Conservation (phyloP, 2,113 vertebrate genomes). For the Platichthys flesus region DNA sequence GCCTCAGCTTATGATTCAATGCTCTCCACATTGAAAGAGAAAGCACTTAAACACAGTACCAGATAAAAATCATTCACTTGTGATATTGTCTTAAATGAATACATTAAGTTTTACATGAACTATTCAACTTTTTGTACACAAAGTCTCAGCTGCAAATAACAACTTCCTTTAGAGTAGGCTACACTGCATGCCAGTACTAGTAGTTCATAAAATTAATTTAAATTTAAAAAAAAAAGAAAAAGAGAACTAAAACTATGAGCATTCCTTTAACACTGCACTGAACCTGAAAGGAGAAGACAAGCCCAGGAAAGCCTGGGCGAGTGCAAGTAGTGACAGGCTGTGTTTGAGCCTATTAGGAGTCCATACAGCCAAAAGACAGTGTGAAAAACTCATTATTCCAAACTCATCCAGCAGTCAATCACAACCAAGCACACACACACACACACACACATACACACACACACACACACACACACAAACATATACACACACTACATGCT, state of each 20-base stretch:
- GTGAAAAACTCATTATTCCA: slow-evolving; percentile 67
- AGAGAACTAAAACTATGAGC: not conserved
- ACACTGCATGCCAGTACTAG: not conserved
- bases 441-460: not conserved
- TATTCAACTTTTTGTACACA: not conserved
- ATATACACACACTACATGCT: slow-evolving; percentile 13
- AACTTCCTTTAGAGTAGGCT: not conserved
- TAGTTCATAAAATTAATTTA: slow-evolving; percentile 4
- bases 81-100: not conserved
- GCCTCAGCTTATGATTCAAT: slow-evolving; percentile 37
- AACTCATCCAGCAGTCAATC: slow-evolving; percentile 66
- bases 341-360: slow-evolving; percentile 58
- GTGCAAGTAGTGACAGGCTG: slow-evolving; percentile 69
- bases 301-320: slow-evolving; percentile 6
- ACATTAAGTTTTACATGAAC: not conserved
- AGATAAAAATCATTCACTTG: slow-evolving; percentile 14
- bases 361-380: slow-evolving; percentile 58
- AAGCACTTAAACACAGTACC: slow-evolving; percentile 18
- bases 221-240: not conserved
- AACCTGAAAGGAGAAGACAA: slow-evolving; percentile 42
- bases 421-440: slow-evolving; percentile 28
- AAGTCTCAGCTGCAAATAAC: not conserved
- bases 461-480: slow-evolving; percentile 27
- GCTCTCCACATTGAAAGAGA: not conserved
- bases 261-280: not conserved